A percentile compares a stretch with the other conserved stretches of the same genome.
Evolutionary conservation across 1,140 invertebrate genomes (phyloP).

Genomic region (Galendromus occidentalis): DNA sequence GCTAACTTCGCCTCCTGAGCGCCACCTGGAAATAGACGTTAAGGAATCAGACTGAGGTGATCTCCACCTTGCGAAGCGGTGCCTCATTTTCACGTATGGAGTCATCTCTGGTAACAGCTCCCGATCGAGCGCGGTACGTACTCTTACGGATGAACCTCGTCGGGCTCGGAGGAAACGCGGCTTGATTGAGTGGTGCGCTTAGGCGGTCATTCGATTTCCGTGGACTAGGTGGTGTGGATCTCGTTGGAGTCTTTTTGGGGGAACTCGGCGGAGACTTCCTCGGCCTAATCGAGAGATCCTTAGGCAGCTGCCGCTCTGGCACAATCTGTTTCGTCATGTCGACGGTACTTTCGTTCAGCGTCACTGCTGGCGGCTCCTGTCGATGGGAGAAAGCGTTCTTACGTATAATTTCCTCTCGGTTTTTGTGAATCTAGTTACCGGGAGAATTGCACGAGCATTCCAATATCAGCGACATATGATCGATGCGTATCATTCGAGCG

Average conservation of each 20-base stretch:
- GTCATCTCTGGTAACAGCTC: not conserved
- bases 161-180: not conserved
- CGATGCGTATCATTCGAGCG: too few species aligned
- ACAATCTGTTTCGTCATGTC: not conserved
- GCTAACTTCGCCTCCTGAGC: not conserved
- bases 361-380: not conserved
- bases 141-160: slow-evolving; percentile 1
- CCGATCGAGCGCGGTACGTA: not conserved
- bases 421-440: too few species aligned
- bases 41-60: not conserved
- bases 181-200: not conserved
- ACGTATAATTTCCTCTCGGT: too few species aligned
- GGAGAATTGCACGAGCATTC: too few species aligned
- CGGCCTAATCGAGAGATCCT: not conserved
- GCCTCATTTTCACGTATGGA: not conserved
- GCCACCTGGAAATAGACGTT: not conserved
- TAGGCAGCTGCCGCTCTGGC: not conserved
- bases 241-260: not conserved
- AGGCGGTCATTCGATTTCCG: not conserved
- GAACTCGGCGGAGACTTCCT: not conserved
- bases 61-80: not conserved
- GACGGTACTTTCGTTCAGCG: not conserved
- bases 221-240: not conserved
- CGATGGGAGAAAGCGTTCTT: too few species aligned
- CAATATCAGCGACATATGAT: too few species aligned